phyloP scores from a whole-genome alignment of 2,888 invertebrate genomes.

The Leucania comma region DNA sequence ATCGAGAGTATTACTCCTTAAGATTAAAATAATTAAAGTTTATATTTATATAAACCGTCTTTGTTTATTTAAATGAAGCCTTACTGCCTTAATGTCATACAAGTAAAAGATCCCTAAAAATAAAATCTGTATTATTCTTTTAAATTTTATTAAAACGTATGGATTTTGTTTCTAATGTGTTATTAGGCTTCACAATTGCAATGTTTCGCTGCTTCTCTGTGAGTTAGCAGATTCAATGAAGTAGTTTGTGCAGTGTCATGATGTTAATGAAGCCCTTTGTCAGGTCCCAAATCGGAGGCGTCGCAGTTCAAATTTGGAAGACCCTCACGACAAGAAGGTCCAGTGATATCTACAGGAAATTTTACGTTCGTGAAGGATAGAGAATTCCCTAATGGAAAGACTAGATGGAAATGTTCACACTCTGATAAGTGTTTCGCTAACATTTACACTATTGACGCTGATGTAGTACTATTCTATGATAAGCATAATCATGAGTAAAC shows the following conservation, averaged over 20 bases:
- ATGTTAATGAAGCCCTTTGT: slow-evolving; percentile 61
- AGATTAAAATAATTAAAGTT: slow-evolving; percentile 85
- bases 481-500: slow-evolving; percentile 73
- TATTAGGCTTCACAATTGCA: background rate
- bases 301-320: slow-evolving; percentile 75
- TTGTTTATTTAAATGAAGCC: slow-evolving; percentile 47
- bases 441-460: slow-evolving; percentile 77
- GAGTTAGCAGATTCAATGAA: background rate
- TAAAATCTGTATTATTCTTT: background rate
- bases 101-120: background rate
- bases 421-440: slow-evolving; percentile 75
- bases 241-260: slow-evolving; percentile 14
- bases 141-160: background rate
- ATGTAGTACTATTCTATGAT: slow-evolving; percentile 78
- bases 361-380: slow-evolving; percentile 76
- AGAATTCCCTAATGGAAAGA: slow-evolving; percentile 75
- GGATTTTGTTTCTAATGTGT: background rate
- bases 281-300: slow-evolving; percentile 66
- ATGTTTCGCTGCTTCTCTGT: background rate
- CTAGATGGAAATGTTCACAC: slow-evolving; percentile 77
- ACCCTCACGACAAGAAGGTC: slow-evolving; percentile 67
- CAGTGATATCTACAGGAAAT: slow-evolving; percentile 76
- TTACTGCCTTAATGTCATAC: background rate
- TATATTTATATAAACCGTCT: slow-evolving; percentile 75
- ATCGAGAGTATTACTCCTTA: slow-evolving; percentile 86